Evolutionary conservation across 37 sponge, comb jelly and placozoan genomes (phyloP), one percentile per base, ranked within the genome.

Genomic region (Hexactinellida sp.): DNA sequence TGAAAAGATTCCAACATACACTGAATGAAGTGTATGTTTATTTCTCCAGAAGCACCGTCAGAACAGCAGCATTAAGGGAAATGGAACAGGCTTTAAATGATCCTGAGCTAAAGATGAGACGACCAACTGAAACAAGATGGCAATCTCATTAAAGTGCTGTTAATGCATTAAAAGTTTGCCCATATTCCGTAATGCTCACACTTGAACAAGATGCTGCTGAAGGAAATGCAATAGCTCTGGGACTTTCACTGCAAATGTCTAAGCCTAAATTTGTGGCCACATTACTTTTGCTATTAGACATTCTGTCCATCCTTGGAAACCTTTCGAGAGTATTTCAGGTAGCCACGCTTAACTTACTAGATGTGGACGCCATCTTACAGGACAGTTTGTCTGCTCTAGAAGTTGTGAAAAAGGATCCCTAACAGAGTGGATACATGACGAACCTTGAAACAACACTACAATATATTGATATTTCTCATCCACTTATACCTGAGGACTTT

Each of bases 81-180:
- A 85, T 89, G 84, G 55, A 71, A 55, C 5, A 86, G 30, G 51
- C 54, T 35, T 76, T 89, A 87, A 63, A 89, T 82, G 86, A 89
- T 1, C 89, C 89, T 3, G 16, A 36, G 85, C 39, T 88, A 24
- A 55, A 87, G 36, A 25, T 88, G 38, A 34, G 54, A 38, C 89
- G 82, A 35, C 83, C 86, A 0, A 88, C 85, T 36, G 86, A 89
- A 3, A 85, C 85, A 0, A 3, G 89, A 13, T 89, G 86, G 89
- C 83, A 85, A 1, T 88, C 89, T 76, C 86, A 82, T 87, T 39
- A 89, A 0, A 55, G 83, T 82, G 89, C 86, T 37, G 89, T 87
- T 5, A 82, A 83, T 82, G 55, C 82, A 32, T 82, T 89, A 9
- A 39, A 39, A 52, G 24, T 82, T 36, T 87, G 86, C 55, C 55